phyloP scores from a whole-genome alignment of 2,797 vertebrate species.

The Melanotaenia nigrans region DNA sequence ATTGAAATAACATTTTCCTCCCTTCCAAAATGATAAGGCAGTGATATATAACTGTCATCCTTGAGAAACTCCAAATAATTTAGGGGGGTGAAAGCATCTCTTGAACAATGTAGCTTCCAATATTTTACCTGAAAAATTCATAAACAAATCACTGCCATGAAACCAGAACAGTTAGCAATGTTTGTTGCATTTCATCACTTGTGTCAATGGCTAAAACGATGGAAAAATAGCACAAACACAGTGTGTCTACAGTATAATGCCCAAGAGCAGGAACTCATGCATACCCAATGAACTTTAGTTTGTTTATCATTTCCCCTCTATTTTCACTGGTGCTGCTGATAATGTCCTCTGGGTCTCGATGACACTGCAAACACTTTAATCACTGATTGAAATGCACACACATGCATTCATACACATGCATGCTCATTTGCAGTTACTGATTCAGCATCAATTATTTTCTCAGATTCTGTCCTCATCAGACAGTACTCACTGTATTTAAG shows the following conservation, averaged over 20 bases:
- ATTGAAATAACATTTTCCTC: neutral
- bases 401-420: neutral
- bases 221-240: slow-evolving; percentile 41
- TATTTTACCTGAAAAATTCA: neutral
- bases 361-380: slow-evolving; percentile 62
- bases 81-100: neutral
- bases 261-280: slow-evolving; percentile 46
- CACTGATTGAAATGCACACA: slow-evolving; percentile 17
- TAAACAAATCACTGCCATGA: neutral
- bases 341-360: slow-evolving; percentile 54
- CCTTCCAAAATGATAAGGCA: neutral
- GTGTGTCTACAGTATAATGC: slow-evolving; percentile 11
- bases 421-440: slow-evolving; percentile 41
- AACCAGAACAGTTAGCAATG: neutral
- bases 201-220: slow-evolving; percentile 38
- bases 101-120: neutral
- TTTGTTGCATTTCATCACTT: slow-evolving; percentile 14
- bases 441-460: slow-evolving; percentile 50
- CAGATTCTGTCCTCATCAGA: slow-evolving; percentile 32
- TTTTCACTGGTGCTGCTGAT: slow-evolving; percentile 46
- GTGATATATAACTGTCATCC: neutral
- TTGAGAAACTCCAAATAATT: neutral
- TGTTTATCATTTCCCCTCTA: slow-evolving; percentile 56
- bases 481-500: slow-evolving; percentile 33
- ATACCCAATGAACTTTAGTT: slow-evolving; percentile 56